Base-by-base conservation (phyloP, 2,113 vertebrate species). In the Paratilapia polleni region DNA sequence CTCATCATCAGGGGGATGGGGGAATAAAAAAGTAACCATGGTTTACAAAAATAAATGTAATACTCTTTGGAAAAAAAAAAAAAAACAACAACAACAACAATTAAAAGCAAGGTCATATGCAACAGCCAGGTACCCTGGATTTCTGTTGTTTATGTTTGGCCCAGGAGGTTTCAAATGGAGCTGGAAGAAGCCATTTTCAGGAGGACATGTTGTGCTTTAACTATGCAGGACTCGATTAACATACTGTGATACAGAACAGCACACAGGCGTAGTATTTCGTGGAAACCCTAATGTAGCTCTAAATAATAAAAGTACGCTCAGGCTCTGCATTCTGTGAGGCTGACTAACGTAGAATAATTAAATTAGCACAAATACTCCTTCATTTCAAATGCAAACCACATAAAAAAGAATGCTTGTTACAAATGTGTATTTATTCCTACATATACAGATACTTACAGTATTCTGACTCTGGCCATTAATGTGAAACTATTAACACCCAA, bases 211-310 rank as follows among this genome's bases (percentile, higher is more conserved):
- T 66, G 79, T 87, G 58, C 26, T 82, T 77, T 73, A 62, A 76
- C 26, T 63, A 62, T 26, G 66, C 28, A n/a, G 60, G 20, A 77
- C 84, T 79, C 57, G 4, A 31, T 19, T 52, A 56, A 61, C 52
- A 66, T 17, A 20, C 38, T 56, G 47, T 57, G 73, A 36, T 52
- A 74, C 54, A 22, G 60, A 70, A 41, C 9, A 24, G 66, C 61
- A 54, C 60, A 38, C 10, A n/a, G 61, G 63, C 5, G 15, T 52
- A 20, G 58, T 12, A 26, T 78, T 82, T 84, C 6, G 0, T 77
- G 77, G 85, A 87, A 89, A 83, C 70, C 73, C 80, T 58, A 76
- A 78, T 47, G n/a, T 41, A 7, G 80, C 34, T 1, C 28, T 80
- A 64, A 87, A 77, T 31, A 73, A n/a, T 54, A 49, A 84, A 49